Evolutionary conservation across 2,888 invertebrate species (phyloP).

Genomic region (Tethea ocularis): DNA sequence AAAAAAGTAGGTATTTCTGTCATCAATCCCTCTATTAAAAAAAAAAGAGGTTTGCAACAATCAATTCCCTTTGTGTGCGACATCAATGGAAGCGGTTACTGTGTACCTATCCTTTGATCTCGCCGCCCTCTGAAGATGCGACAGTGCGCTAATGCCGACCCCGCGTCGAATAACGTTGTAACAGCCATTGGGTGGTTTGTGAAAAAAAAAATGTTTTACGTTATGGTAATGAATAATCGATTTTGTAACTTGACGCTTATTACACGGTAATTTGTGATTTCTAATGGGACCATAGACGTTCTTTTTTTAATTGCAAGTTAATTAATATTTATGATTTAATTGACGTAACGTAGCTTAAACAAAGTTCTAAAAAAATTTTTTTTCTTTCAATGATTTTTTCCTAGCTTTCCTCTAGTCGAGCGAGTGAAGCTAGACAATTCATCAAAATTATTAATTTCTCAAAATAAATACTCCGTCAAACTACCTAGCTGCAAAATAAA

Average conservation of each 20-base stretch:
- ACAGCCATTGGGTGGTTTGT: slow-evolving; percentile 41
- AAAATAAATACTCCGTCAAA: too few relatives aligned
- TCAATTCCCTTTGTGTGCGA: slow-evolving; percentile 83
- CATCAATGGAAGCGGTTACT: slow-evolving; percentile 82
- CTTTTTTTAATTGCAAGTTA: too few relatives aligned
- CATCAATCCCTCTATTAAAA: slow-evolving; percentile 65
- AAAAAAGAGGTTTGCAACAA: slow-evolving; percentile 81
- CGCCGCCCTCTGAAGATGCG: slow-evolving; percentile 82
- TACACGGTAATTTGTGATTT: not conserved
- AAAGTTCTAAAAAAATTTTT: too few relatives aligned
- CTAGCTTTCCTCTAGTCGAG: too few relatives aligned
- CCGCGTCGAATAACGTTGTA: slow-evolving; percentile 62
- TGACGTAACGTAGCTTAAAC: too few relatives aligned
- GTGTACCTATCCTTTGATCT: slow-evolving; percentile 83
- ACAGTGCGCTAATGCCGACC: slow-evolving; percentile 78
- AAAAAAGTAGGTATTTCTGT: slow-evolving; percentile 62
- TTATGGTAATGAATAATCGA: not conserved
- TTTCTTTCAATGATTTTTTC: too few relatives aligned
- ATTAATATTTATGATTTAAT: too few relatives aligned
- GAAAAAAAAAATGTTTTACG: not conserved
- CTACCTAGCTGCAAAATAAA: too few relatives aligned
- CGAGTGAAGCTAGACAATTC: too few relatives aligned
- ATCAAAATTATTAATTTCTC: too few relatives aligned
- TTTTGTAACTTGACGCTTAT: slow-evolving; percentile 6
- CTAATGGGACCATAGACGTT: not conserved